phyloP scores from a whole-genome alignment of 2,888 invertebrate genomes.

The Ornithoptera alexandrae region DNA sequence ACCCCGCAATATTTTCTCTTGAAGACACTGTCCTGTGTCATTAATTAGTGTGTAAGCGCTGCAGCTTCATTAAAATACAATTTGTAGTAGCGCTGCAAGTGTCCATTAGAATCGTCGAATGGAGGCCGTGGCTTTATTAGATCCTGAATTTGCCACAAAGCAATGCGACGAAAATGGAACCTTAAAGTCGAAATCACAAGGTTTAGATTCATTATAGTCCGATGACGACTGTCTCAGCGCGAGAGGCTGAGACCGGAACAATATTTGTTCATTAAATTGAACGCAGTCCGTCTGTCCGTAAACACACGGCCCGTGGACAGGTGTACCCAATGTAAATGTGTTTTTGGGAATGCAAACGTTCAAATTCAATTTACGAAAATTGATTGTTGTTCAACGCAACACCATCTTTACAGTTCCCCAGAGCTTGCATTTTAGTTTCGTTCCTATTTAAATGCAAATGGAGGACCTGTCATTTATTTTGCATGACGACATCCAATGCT shows the following conservation, averaged over 20 bases:
- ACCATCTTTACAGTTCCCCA: too few relatives aligned
- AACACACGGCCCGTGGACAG: constrained; percentile 8
- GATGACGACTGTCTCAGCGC: constrained; percentile 19
- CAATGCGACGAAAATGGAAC: constrained; percentile 2
- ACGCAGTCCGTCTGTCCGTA: constrained; percentile 20
- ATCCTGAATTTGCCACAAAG: constrained; percentile 9
- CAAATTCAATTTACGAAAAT: too few relatives aligned
- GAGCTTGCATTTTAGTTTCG: too few relatives aligned
- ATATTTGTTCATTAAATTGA: constrained; percentile 33
- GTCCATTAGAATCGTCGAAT: constrained; percentile 24
- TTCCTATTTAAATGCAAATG: too few relatives aligned
- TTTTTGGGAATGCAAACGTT: too few relatives aligned
- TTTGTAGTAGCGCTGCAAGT: constrained; percentile 15
- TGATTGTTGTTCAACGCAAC: too few relatives aligned
- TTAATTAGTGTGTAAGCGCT: not conserved
- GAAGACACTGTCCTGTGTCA: not conserved
- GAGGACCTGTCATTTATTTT: too few relatives aligned
- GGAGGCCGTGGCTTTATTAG: constrained; percentile 21
- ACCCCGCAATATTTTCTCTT: too few relatives aligned
- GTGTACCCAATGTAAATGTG: constrained; percentile 2
- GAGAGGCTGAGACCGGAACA: constrained; percentile 27
- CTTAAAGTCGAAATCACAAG: not conserved
- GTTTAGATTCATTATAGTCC: not conserved
- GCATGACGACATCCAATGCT: too few relatives aligned
- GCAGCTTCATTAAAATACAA: constrained; percentile 16